phyloP scores from a whole-genome alignment of 2,888 invertebrate species.

The Asteroscopus sphinx region DNA sequence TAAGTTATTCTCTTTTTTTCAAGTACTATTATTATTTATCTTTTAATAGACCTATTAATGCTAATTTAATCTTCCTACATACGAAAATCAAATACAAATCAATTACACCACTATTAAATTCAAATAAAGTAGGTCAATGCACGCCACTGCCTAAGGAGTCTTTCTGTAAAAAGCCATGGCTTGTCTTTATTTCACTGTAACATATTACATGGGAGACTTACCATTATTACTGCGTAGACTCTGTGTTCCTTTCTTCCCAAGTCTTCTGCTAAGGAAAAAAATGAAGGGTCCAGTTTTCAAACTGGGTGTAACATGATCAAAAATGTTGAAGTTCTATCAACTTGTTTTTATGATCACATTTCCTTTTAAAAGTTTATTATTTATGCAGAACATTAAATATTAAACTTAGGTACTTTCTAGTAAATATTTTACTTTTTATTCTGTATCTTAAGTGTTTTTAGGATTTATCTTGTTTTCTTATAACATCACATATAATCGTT shows the following conservation, averaged over 20 bases:
- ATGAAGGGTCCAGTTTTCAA: slow-evolving; percentile 65
- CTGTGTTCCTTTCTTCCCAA: not conserved
- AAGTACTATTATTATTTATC: too few species aligned
- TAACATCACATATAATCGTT: too few species aligned
- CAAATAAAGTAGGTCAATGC: too few species aligned
- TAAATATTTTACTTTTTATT: too few species aligned
- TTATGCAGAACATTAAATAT: not conserved
- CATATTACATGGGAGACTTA: slow-evolving; percentile 21
- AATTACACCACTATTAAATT: too few species aligned
- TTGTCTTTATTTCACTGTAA: not conserved
- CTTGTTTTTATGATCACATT: slow-evolving; percentile 63
- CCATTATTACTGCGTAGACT: slow-evolving; percentile 4
- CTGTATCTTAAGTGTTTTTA: too few species aligned
- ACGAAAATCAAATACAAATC: too few species aligned
- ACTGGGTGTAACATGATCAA: slow-evolving; percentile 67
- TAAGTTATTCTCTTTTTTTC: too few species aligned
- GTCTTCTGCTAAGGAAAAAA: slow-evolving; percentile 49
- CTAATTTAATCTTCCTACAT: too few species aligned
- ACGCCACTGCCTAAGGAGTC: too few species aligned
- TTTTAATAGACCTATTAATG: too few species aligned
- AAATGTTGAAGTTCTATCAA: slow-evolving; percentile 53
- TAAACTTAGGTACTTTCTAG: not conserved
- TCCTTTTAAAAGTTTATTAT: slow-evolving; percentile 1
- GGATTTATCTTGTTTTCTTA: too few species aligned
- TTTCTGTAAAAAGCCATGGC: not conserved